Conservation (phyloP, 2,113 vertebrate genomes). For the Apistogramma diplotaenia region DNA sequence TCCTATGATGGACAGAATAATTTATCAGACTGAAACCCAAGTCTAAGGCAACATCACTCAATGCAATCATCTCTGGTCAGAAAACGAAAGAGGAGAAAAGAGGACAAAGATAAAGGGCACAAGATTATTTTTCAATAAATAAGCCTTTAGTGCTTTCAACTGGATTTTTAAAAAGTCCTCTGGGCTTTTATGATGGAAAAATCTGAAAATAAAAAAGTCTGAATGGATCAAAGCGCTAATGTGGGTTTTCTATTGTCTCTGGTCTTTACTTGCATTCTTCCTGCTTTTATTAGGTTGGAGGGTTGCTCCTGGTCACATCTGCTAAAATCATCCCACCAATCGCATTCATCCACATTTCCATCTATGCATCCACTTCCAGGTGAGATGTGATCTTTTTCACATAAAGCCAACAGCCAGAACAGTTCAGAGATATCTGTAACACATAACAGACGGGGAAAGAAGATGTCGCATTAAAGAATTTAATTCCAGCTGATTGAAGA, state of each 20-base stretch:
- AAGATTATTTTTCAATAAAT: conserved; percentile 73
- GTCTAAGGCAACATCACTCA: conserved; percentile 53
- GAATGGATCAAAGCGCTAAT: conserved; percentile 37
- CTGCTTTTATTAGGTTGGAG: neutral
- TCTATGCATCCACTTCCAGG: neutral
- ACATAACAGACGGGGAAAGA: neutral
- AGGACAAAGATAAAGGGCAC: conserved; percentile 52
- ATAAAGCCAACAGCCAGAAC: neutral
- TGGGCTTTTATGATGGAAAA: conserved; percentile 54
- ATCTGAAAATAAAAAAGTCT: conserved; percentile 46
- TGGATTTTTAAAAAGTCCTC: conserved; percentile 57
- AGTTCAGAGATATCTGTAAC: neutral
- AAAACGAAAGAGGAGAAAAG: conserved; percentile 29
- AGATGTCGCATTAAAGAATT: neutral
- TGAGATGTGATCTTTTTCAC: neutral
- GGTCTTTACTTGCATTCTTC: neutral
- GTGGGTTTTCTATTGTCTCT: conserved; percentile 8
- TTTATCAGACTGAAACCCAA: conserved; percentile 57
- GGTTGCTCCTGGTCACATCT: neutral
- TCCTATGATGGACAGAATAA: conserved; percentile 54
- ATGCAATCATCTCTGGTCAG: conserved; percentile 59
- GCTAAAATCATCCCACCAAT: neutral
- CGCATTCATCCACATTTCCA: neutral
- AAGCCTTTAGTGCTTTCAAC: conserved; percentile 41
- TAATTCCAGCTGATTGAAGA: neutral